Evolutionary conservation across 2,888 invertebrate genomes (phyloP).

Genomic region (Itoplectis maculator): DNA sequence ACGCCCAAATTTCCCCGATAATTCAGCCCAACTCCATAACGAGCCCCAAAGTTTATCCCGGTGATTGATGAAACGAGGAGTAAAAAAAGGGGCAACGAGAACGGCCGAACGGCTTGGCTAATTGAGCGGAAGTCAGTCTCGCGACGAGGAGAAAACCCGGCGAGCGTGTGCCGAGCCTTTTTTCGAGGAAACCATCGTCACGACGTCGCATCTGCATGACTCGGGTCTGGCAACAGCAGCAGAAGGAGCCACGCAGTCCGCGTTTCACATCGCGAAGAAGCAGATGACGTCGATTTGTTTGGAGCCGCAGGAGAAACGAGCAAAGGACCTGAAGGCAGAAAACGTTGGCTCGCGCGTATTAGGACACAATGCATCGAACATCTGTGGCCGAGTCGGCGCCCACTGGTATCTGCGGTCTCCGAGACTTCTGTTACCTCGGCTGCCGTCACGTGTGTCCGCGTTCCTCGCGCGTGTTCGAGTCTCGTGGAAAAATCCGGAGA

Average conservation of each 20-base stretch:
- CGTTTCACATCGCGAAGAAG: constrained; percentile 24
- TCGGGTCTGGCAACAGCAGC: constrained; percentile 47
- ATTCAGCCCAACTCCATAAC: constrained; percentile 58
- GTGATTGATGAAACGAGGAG: constrained; percentile 67
- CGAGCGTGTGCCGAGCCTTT: constrained; percentile 39
- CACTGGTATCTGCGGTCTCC: constrained; percentile 49
- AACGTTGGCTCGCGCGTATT: constrained; percentile 40
- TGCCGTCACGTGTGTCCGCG: not conserved
- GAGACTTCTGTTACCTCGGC: constrained; percentile 44
- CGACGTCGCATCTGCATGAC: constrained; percentile 68
- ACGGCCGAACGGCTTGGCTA: constrained; percentile 69
- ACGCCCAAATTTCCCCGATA: constrained; percentile 44
- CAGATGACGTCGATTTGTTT: constrained; percentile 71
- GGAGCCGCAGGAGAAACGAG: constrained; percentile 28
- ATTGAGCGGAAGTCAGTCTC: constrained; percentile 71
- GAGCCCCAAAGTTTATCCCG: constrained; percentile 59
- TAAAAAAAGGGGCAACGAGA: constrained; percentile 25
- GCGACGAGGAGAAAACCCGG: constrained; percentile 41
- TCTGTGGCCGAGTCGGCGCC: constrained; percentile 61
- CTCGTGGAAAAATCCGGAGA: constrained; percentile 50
- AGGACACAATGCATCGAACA: constrained; percentile 69
- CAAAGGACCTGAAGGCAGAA: constrained; percentile 36
- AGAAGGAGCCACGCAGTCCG: constrained; percentile 21
- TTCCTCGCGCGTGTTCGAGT: not conserved
- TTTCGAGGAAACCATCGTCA: constrained; percentile 53